phyloP scores from a whole-genome alignment of 2,113 vertebrate genomes.

The Sardina pilchardus region DNA sequence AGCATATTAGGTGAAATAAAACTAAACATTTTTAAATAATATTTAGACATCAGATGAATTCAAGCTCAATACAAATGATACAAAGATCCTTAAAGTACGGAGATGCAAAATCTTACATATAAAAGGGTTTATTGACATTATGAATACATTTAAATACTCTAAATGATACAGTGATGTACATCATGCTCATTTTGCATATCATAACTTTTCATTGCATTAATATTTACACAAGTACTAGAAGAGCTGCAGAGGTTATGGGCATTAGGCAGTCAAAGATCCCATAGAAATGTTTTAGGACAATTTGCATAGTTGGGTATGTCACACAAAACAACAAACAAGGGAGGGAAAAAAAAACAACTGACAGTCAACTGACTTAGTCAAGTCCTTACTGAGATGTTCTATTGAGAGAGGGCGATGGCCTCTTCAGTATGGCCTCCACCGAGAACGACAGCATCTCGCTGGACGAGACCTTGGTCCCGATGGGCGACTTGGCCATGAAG shows the following conservation, averaged over 20 bases:
- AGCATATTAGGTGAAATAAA: not conserved
- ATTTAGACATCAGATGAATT: not conserved
- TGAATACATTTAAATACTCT: constrained; percentile 76
- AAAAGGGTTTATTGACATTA: constrained; percentile 71
- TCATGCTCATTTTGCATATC: constrained; percentile 65
- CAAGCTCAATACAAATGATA: not conserved
- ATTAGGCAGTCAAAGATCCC: constrained; percentile 3
- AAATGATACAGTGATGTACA: constrained; percentile 63
- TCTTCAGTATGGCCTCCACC: constrained; percentile 94
- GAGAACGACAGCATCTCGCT: constrained; percentile 90
- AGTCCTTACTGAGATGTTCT: constrained; percentile 77
- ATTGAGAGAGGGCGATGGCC: constrained; percentile 78
- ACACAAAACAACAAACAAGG: not conserved
- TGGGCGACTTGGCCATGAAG: constrained; percentile 75
- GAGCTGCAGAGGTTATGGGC: constrained; percentile 3
- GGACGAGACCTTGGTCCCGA: constrained; percentile 77
- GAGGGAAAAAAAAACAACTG: not conserved
- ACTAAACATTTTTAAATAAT: not conserved
- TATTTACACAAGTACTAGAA: constrained; percentile 31
- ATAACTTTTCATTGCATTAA: constrained; percentile 55
- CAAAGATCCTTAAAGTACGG: no score
- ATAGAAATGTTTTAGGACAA: not conserved
- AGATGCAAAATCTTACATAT: constrained; percentile 27
- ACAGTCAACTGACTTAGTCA: not conserved
- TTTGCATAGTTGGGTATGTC: not conserved